Percentiles rank a stretch among this genome's conserved stretches.
Conservation (phyloP, 1,140 invertebrate genomes). For the Eupeodes corollae region DNA sequence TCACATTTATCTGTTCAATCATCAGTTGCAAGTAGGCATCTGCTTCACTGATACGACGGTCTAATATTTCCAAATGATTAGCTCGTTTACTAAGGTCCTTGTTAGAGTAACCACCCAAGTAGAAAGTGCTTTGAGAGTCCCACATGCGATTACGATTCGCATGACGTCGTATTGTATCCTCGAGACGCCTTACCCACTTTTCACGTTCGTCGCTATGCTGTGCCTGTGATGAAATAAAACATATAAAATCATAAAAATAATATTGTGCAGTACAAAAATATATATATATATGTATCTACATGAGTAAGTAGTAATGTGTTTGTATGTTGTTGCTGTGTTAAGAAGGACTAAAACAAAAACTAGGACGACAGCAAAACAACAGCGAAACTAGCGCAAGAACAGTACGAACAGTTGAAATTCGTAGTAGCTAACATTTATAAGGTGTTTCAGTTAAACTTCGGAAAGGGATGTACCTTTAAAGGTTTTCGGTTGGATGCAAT, state of each 20-base stretch:
- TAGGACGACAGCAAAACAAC: too few species aligned
- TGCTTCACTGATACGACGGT: constrained; percentile 84
- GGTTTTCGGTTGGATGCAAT: too few species aligned
- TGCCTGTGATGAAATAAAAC: constrained; percentile 47
- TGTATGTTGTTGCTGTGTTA: too few species aligned
- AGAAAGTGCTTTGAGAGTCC: constrained; percentile 31
- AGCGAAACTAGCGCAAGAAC: neutral
- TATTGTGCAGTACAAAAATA: too few species aligned
- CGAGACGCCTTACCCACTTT: constrained; percentile 87
- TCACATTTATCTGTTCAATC: constrained; percentile 82
- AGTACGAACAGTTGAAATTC: neutral
- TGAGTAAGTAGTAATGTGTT: too few species aligned
- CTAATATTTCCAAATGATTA: constrained; percentile 49
- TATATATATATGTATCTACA: too few species aligned
- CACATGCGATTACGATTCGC: constrained; percentile 46
- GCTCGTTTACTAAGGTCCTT: constrained; percentile 31
- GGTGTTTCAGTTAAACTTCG: too few species aligned
- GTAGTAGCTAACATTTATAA: too few species aligned
- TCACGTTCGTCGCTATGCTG: constrained; percentile 87
- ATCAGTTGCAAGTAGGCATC: constrained; percentile 93
- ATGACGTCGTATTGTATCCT: constrained; percentile 85
- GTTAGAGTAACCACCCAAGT: constrained; percentile 31
- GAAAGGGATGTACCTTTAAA: too few species aligned
- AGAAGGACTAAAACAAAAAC: too few species aligned
- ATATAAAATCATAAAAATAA: neutral